phyloP scores from a whole-genome alignment of 2,888 invertebrate species.

The Caenorhabditis wallacei region DNA sequence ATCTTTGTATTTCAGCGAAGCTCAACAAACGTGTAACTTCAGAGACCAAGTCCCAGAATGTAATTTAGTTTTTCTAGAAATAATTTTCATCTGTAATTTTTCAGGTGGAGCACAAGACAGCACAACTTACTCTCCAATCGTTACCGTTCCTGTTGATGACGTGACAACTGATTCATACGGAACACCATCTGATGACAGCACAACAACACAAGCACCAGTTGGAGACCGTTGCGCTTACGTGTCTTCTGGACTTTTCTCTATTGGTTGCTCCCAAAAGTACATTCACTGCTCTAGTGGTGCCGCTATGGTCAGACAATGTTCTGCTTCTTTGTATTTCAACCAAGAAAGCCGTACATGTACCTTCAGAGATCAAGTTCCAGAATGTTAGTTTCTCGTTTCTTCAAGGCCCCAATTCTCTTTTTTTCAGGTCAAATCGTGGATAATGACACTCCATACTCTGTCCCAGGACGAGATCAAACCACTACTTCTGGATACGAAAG shows the following conservation, averaged over 20 bases:
- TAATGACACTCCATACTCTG: too few species aligned
- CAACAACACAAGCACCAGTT: conserved; percentile 29
- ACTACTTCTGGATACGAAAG: not conserved
- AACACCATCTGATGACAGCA: conserved; percentile 31
- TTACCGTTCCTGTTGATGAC: conserved; percentile 21
- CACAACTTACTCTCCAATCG: conserved; percentile 20
- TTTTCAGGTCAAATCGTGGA: too few species aligned
- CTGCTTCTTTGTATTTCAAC: conserved; percentile 52
- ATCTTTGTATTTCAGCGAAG: conserved; percentile 49
- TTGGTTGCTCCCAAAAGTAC: conserved; percentile 64
- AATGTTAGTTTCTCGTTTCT: conserved; percentile 16
- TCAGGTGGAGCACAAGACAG: conserved; percentile 2
- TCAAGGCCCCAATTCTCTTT: too few species aligned
- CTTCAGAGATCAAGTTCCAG: conserved; percentile 39
- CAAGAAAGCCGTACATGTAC: conserved; percentile 6
- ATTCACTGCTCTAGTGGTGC: conserved; percentile 52
- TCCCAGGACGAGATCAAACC: conserved; percentile 1
- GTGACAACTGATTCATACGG: conserved; percentile 1
- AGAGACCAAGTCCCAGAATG: conserved; percentile 41
- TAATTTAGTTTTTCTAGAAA: not conserved
- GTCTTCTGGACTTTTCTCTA: conserved; percentile 26
- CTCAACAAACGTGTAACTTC: conserved; percentile 5
- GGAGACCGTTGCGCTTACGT: conserved; percentile 34
- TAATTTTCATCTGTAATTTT: not conserved
- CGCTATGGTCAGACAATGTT: conserved; percentile 32